These are phyloP conservation scores for Heliconius eleuchia DNA, from an alignment of 1,140 invertebrate genomes.

Conservation along the genomic window DNA sequence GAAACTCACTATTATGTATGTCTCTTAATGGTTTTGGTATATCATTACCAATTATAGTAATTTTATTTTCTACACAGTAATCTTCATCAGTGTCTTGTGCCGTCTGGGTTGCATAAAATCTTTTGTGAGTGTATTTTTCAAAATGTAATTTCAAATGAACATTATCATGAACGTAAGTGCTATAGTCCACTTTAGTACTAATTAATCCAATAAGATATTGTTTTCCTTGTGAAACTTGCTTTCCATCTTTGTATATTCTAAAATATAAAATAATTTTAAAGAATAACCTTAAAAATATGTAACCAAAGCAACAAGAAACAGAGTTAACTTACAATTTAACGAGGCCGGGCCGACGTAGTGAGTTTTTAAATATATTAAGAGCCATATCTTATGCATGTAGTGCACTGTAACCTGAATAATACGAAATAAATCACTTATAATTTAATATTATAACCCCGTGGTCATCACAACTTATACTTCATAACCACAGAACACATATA, in stretches of 20 bases:
- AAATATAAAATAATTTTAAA: constrained; percentile 2
- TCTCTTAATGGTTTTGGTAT: constrained; percentile 66
- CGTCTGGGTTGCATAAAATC: constrained; percentile 60
- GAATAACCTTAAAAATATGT: constrained; percentile 21
- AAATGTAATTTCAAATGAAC: constrained; percentile 11
- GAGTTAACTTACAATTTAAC: constrained; percentile 43
- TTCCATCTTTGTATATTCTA: constrained; percentile 28
- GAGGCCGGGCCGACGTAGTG: constrained; percentile 36
- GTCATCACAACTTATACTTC: not conserved
- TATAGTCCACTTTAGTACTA: constrained; percentile 21
- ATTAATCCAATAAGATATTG: constrained; percentile 15
- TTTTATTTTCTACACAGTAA: constrained; percentile 68
- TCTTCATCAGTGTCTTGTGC: constrained; percentile 53
- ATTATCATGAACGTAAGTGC: constrained; percentile 18
- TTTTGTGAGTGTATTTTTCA: constrained; percentile 20
- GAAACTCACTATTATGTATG: constrained; percentile 88
- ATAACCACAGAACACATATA: not conserved
- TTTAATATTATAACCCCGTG: not conserved
- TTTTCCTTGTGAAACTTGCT: constrained; percentile 23
- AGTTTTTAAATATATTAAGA: constrained; percentile 38
- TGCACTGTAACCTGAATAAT: not conserved
- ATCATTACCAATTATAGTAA: constrained; percentile 69
- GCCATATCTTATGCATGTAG: constrained; percentile 35
- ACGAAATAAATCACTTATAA: not conserved
- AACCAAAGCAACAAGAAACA: not conserved